Evolutionary conservation across 2,888 invertebrate species (phyloP).

Genomic region (Drosophila eohydei): DNA sequence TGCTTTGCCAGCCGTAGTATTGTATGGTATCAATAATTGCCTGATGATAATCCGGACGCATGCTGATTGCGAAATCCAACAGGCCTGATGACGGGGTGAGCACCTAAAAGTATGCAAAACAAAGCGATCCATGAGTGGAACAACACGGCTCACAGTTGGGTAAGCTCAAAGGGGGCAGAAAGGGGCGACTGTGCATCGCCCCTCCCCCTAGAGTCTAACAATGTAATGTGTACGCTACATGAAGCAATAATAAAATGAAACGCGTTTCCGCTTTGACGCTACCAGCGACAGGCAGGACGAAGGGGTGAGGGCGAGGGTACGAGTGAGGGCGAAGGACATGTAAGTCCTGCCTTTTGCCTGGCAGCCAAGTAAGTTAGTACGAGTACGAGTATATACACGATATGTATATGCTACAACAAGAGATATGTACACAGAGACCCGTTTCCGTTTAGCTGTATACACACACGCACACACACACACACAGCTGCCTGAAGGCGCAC

Average conservation of each 20-base stretch:
- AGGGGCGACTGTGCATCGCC: background rate
- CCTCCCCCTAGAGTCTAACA: constrained; percentile 46
- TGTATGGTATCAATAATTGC: constrained; percentile 97
- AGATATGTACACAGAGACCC: constrained; percentile 57
- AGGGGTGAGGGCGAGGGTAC: background rate
- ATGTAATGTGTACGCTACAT: constrained; percentile 78
- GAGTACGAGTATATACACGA: constrained; percentile 38
- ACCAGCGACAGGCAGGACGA: constrained; percentile 38
- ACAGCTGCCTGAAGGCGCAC: constrained; percentile 53
- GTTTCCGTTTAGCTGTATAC: constrained; percentile 66
- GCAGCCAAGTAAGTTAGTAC: constrained; percentile 48
- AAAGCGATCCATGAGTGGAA: constrained; percentile 51
- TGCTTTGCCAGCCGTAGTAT: constrained; percentile 93
- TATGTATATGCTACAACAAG: constrained; percentile 49
- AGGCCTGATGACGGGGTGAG: constrained; percentile 95
- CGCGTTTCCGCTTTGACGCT: constrained; percentile 74
- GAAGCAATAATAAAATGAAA: constrained; percentile 79
- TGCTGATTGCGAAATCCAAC: constrained; percentile 95
- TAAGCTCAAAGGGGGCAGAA: background rate
- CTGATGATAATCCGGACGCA: constrained; percentile 97
- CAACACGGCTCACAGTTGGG: constrained; percentile 26
- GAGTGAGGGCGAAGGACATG: constrained; percentile 39
- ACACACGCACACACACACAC: constrained; percentile 22
- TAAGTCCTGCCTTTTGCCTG: constrained; percentile 57
- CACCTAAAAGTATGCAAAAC: constrained; percentile 87